A percentile compares a stretch with the other conserved stretches of the same genome.
Evolutionary conservation across 2,113 vertebrate species (phyloP).

Genomic region (Pseudonaja textilis): DNA sequence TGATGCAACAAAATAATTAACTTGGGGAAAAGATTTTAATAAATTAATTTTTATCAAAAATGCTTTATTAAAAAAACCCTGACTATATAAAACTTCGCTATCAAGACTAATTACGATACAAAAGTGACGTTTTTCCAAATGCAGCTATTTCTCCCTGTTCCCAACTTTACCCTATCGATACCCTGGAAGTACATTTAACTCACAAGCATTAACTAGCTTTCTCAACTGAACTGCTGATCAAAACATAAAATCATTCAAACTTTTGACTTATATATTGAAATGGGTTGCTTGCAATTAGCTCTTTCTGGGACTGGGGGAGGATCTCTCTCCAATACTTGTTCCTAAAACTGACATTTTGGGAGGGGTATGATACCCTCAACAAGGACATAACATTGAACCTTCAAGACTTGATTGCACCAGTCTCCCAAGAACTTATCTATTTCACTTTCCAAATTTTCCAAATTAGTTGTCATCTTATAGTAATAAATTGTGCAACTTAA

Average conservation of each 20-base stretch:
- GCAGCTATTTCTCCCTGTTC: neutral
- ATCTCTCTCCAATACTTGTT: neutral
- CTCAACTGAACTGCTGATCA: neutral
- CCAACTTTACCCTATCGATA: neutral
- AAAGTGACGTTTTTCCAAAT: neutral
- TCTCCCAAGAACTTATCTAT: neutral
- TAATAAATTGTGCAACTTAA: neutral
- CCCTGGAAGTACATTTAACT: neutral
- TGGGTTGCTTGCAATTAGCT: neutral
- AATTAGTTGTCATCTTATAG: neutral
- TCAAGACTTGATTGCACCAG: neutral
- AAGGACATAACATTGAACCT: neutral
- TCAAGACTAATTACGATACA: neutral
- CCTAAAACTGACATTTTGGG: neutral
- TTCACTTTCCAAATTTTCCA: neutral
- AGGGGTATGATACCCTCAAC: neutral
- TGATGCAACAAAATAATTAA: neutral
- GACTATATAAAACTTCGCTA: neutral
- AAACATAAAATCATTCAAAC: neutral
- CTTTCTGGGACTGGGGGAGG: neutral
- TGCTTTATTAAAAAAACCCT: neutral
- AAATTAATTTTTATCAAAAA: neutral
- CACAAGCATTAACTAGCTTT: neutral
- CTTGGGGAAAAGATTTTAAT: neutral
- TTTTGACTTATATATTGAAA: neutral